Evolutionary conservation across 2,113 vertebrate species (phyloP).

Genomic region (Clarias magur): DNA sequence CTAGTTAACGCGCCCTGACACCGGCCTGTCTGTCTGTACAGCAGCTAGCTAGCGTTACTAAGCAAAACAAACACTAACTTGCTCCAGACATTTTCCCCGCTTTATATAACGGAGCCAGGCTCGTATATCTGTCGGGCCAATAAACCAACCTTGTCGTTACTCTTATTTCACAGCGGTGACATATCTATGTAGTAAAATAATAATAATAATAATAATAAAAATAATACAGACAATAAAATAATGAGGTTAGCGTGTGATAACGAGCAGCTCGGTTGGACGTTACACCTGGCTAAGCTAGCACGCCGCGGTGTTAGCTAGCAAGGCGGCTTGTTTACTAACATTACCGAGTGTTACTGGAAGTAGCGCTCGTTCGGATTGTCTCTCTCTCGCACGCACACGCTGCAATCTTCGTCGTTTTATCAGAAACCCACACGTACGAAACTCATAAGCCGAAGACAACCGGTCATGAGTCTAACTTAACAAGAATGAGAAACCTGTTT

Average conservation of each 20-base stretch:
- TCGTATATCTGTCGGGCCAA: neutral
- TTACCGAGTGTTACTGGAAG: neutral
- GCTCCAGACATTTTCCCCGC: neutral
- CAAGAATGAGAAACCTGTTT: neutral
- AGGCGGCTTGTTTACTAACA: conserved; percentile 29
- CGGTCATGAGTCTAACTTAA: neutral
- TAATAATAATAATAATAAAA: too few relatives aligned
- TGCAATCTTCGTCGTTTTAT: neutral
- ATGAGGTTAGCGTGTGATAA: neutral
- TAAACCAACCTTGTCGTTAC: neutral
- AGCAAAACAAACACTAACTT: conserved; percentile 21
- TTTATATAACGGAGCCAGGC: neutral
- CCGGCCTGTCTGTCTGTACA: neutral
- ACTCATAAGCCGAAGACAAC: too few relatives aligned
- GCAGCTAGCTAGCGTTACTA: conserved; percentile 27
- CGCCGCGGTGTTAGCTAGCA: neutral
- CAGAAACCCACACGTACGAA: neutral
- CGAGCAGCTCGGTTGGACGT: neutral
- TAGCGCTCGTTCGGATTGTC: neutral
- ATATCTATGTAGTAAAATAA: too few relatives aligned
- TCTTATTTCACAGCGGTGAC: neutral
- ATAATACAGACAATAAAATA: neutral
- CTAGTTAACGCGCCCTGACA: neutral
- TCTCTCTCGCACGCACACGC: too few relatives aligned
- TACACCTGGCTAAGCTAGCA: neutral